These are phyloP conservation scores for Elaphurus davidianus DNA, from an alignment of 2,113 vertebrate genomes.

Conservation along the genomic window DNA sequence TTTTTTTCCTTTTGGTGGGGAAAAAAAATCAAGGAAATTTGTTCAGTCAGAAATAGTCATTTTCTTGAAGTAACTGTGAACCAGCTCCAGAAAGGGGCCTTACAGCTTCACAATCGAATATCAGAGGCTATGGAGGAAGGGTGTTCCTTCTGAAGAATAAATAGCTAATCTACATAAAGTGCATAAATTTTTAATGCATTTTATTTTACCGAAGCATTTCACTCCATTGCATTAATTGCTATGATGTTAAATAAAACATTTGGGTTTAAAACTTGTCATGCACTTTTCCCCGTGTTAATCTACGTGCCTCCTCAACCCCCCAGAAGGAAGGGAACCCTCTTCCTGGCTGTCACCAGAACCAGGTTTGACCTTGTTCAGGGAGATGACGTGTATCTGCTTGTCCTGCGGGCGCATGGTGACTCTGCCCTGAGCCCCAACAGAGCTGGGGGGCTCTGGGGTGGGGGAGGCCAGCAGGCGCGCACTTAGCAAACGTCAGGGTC, in stretches of 20 bases:
- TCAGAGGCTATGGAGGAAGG: not conserved
- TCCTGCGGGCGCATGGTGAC: fast-evolving
- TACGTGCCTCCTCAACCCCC: not conserved
- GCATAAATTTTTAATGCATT: not conserved
- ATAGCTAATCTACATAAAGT: fast-evolving
- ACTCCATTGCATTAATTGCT: not conserved
- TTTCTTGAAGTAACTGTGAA: not conserved
- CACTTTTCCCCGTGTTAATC: not conserved
- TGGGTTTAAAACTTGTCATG: not conserved
- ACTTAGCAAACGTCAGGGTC: not conserved
- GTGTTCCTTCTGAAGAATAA: fast-evolving
- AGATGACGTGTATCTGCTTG: not conserved
- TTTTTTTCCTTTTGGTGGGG: not conserved
- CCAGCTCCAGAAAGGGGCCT: not conserved
- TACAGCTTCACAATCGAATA: fast-evolving
- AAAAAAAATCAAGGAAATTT: not conserved
- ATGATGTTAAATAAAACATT: not conserved
- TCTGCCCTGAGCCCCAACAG: fast-evolving
- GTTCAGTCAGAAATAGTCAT: not conserved
- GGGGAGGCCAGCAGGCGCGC: not conserved
- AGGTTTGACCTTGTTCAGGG: not conserved
- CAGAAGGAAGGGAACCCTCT: not conserved
- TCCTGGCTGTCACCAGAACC: not conserved
- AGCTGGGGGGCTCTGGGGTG: not conserved
- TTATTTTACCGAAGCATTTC: not conserved